Conservation (phyloP, 2,113 vertebrate species). For the Thymallus thymallus region DNA sequence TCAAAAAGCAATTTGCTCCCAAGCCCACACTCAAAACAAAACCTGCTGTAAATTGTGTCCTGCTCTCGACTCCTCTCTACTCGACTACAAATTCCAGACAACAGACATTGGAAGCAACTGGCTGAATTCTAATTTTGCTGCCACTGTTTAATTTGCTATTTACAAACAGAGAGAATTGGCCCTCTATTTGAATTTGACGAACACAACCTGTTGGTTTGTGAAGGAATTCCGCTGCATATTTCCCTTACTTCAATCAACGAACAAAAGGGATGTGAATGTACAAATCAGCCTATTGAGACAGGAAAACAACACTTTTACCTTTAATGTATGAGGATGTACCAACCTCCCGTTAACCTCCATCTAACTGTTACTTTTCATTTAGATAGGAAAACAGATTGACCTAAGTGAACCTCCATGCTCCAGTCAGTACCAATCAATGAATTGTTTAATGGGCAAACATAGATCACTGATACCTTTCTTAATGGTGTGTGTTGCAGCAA, state of each 20-base stretch:
- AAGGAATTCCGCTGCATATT: background rate
- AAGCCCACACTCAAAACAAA: constrained; percentile 20
- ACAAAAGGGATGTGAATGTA: too few relatives aligned
- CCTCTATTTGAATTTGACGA: constrained; percentile 15
- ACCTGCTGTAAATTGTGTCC: constrained; percentile 10
- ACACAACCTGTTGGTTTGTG: constrained; percentile 9
- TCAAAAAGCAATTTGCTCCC: constrained; percentile 34
- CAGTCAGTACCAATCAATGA: constrained; percentile 28
- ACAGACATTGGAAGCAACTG: background rate
- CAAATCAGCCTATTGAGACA: background rate
- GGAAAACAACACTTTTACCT: background rate
- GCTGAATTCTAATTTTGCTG: constrained; percentile 1
- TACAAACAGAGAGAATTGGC: background rate
- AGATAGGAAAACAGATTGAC: constrained; percentile 51
- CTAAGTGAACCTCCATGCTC: constrained; percentile 51
- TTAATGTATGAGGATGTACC: constrained; percentile 25
- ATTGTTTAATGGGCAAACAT: constrained; percentile 52
- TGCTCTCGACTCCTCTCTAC: background rate
- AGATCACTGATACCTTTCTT: constrained; percentile 38
- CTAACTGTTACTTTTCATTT: constrained; percentile 58
- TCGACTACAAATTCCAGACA: background rate
- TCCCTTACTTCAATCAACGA: background rate
- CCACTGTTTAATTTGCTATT: background rate
- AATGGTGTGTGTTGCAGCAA: constrained; percentile 30
- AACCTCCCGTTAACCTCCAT: constrained; percentile 39